Conservation (phyloP, 2,888 invertebrate genomes). For the Mantis religiosa region DNA sequence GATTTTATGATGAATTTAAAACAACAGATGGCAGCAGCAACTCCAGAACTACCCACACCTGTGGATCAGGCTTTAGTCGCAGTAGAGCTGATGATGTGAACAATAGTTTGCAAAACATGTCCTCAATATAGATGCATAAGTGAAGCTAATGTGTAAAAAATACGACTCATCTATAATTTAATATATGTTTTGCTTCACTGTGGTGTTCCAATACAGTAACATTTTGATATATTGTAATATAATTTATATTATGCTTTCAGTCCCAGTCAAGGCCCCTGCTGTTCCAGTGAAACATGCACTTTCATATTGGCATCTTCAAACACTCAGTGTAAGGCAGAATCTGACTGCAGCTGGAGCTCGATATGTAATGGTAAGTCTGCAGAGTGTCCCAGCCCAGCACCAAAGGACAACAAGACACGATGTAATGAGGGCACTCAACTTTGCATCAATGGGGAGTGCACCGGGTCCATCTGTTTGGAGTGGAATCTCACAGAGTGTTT, state of each 20-base stretch:
- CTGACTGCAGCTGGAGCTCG: slow-evolving; percentile 86
- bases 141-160: too few relatives aligned
- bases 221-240: too few relatives aligned
- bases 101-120: too few relatives aligned
- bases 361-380: slow-evolving; percentile 81
- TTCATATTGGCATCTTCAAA: slow-evolving; percentile 64
- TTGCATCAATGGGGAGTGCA: slow-evolving; percentile 86
- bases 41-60: too few relatives aligned
- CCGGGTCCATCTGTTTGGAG: slow-evolving; percentile 90
- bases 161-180: too few relatives aligned
- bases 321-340: slow-evolving; percentile 74
- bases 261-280: slow-evolving; percentile 97
- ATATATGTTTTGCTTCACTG: too few relatives aligned
- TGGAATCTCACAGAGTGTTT: slow-evolving; percentile 96
- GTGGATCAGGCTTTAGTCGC: too few relatives aligned
- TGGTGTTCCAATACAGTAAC: too few relatives aligned
- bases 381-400: slow-evolving; percentile 79
- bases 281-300: slow-evolving; percentile 70
- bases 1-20: too few relatives aligned
- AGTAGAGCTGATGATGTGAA: too few relatives aligned
- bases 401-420: slow-evolving; percentile 83
- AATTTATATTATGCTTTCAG: slow-evolving; percentile 49
- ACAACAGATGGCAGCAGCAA: too few relatives aligned
- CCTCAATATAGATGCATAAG: too few relatives aligned
- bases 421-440: slow-evolving; percentile 89